Evolutionary conservation across 2,797 vertebrate genomes (phyloP).

Genomic region (Luscinia megarhynchos): DNA sequence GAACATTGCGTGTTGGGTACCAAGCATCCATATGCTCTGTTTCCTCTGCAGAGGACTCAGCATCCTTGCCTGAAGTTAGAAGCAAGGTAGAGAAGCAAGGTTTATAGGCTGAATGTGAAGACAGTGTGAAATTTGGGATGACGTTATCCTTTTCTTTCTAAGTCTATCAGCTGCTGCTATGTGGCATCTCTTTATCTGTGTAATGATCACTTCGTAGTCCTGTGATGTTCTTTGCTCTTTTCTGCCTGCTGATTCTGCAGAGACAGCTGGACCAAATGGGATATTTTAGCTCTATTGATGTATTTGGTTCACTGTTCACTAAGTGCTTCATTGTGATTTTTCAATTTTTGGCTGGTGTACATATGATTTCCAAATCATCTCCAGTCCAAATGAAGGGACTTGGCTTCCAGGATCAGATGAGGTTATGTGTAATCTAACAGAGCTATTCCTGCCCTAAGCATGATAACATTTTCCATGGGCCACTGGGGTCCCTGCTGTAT

Average conservation of each 20-base stretch:
- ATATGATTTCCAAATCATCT: background rate
- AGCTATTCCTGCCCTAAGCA: background rate
- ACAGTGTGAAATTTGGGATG: background rate
- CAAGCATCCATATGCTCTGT: background rate
- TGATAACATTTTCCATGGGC: background rate
- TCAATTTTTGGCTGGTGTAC: background rate
- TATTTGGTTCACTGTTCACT: background rate
- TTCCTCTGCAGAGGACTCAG: background rate
- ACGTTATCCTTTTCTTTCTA: background rate
- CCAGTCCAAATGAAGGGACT: background rate
- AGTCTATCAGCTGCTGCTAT: background rate
- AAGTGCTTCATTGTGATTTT: background rate
- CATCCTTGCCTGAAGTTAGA: background rate
- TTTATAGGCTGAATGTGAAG: background rate
- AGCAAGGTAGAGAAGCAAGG: background rate
- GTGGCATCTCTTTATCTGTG: background rate
- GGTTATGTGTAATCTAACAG: background rate
- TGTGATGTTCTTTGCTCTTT: background rate
- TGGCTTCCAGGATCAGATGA: background rate
- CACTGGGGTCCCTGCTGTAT: background rate
- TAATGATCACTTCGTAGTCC: background rate
- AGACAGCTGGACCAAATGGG: background rate
- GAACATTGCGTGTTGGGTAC: background rate
- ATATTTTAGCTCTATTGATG: background rate
- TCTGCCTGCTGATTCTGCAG: background rate